Conservation (phyloP, 2,888 invertebrate species). For the Sabatieria punctata region DNA sequence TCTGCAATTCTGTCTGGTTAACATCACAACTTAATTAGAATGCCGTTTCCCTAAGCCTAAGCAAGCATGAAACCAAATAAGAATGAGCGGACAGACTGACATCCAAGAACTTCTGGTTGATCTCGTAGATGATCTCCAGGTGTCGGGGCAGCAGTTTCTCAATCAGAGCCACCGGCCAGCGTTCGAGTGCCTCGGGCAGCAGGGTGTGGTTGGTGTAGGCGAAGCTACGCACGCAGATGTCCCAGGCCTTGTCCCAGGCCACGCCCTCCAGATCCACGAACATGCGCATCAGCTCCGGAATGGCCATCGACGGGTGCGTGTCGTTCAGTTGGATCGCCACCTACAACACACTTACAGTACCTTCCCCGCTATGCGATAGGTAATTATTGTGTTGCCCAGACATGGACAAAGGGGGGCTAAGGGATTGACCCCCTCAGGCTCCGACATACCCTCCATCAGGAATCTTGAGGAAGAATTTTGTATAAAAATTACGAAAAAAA, state of each 20-base stretch:
- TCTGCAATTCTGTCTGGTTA: too few relatives aligned
- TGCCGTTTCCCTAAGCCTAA: too few relatives aligned
- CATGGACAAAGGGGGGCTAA: too few relatives aligned
- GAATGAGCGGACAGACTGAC: slow-evolving; percentile 8
- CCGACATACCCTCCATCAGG: too few relatives aligned
- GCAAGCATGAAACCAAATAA: too few relatives aligned
- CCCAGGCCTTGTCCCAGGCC: slow-evolving; percentile 54
- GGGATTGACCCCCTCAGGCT: too few relatives aligned
- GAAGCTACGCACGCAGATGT: slow-evolving; percentile 46
- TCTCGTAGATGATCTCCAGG: slow-evolving; percentile 90
- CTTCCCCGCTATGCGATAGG: too few relatives aligned
- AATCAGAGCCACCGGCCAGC: slow-evolving; percentile 77
- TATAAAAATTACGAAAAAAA: too few relatives aligned
- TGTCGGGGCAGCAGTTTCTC: slow-evolving; percentile 80
- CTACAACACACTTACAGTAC: slow-evolving; percentile 18
- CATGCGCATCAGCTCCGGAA: slow-evolving; percentile 89
- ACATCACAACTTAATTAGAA: too few relatives aligned
- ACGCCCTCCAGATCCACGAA: slow-evolving; percentile 79
- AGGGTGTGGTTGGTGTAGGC: slow-evolving; percentile 99
- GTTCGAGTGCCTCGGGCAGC: slow-evolving; percentile 84
- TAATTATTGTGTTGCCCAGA: too few relatives aligned
- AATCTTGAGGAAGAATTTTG: too few relatives aligned
- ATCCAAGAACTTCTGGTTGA: slow-evolving; percentile 51
- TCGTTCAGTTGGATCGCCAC: slow-evolving; percentile 91
- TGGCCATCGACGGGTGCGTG: slow-evolving; percentile 92